phyloP scores from a whole-genome alignment of 1,140 invertebrate genomes.

The Manduca sexta region DNA sequence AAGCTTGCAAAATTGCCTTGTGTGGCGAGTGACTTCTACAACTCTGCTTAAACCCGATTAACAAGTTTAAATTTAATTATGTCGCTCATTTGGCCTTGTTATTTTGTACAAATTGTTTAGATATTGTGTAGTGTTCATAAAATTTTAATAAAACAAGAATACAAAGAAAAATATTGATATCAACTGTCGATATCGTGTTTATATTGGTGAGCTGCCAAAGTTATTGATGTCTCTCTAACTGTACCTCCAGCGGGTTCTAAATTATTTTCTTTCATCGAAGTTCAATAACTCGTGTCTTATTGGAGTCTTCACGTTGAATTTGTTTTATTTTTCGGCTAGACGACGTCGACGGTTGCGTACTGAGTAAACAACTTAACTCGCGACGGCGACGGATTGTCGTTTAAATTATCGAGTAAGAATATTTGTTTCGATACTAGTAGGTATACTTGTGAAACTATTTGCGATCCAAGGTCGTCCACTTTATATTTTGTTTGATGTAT shows the following conservation, averaged over 20 bases:
- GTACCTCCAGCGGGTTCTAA: not conserved
- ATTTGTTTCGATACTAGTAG: too few relatives aligned
- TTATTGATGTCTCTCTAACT: not conserved
- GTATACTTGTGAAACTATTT: too few relatives aligned
- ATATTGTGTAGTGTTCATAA: too few relatives aligned
- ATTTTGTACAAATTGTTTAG: constrained; percentile 5
- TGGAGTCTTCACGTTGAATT: constrained; percentile 2
- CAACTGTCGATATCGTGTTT: not conserved
- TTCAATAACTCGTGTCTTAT: constrained; percentile 12
- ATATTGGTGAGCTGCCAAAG: not conserved
- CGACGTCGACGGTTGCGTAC: not conserved
- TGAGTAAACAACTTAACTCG: constrained; percentile 1
- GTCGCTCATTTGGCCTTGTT: constrained; percentile 14
- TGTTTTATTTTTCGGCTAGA: constrained; percentile 2
- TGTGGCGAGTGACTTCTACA: not conserved
- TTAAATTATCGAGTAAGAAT: too few relatives aligned
- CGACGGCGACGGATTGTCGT: too few relatives aligned
- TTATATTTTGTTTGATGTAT: too few relatives aligned
- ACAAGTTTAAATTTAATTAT: constrained; percentile 19
- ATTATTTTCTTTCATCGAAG: constrained; percentile 5
- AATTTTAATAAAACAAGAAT: not conserved
- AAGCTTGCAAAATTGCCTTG: constrained; percentile 44
- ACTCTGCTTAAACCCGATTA: constrained; percentile 2
- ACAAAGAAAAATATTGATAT: not conserved
- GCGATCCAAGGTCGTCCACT: too few relatives aligned